Conservation (phyloP, 2,797 vertebrate genomes). For the Otus scops region DNA sequence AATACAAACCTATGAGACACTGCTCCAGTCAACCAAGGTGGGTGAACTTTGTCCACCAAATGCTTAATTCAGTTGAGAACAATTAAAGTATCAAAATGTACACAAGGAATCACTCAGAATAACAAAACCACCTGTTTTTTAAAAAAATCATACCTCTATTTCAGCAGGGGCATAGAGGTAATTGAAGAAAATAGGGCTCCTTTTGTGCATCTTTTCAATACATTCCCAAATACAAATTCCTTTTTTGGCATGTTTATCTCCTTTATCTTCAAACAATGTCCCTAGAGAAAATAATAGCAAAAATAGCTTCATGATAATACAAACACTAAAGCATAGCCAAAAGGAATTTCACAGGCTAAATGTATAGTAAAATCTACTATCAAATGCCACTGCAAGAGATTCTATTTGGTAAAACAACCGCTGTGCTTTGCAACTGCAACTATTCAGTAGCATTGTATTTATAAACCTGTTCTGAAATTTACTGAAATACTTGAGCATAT, state of each 20-base stretch:
- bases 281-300: conserved; percentile 75
- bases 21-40: neutral
- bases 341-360: neutral
- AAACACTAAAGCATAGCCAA: neutral
- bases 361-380: neutral
- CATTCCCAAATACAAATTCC: conserved; percentile 97
- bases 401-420: neutral
- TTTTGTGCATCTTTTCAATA: conserved; percentile 91
- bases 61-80: neutral
- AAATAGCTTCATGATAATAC: neutral
- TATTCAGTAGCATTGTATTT: neutral
- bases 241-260: conserved; percentile 90
- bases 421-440: neutral
- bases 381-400: neutral
- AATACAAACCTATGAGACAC: neutral
- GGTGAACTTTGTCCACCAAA: neutral
- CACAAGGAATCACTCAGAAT: neutral
- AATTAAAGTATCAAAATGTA: neutral
- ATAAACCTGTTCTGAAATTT: neutral
- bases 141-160: conserved; percentile 76
- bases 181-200: conserved; percentile 95
- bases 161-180: conserved; percentile 90
- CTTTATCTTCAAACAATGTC: conserved; percentile 95
- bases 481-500: neutral
- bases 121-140: neutral